phyloP scores from a whole-genome alignment of 35 echinoderm and acorn worm species.

The Lytechinus variegatus region DNA sequence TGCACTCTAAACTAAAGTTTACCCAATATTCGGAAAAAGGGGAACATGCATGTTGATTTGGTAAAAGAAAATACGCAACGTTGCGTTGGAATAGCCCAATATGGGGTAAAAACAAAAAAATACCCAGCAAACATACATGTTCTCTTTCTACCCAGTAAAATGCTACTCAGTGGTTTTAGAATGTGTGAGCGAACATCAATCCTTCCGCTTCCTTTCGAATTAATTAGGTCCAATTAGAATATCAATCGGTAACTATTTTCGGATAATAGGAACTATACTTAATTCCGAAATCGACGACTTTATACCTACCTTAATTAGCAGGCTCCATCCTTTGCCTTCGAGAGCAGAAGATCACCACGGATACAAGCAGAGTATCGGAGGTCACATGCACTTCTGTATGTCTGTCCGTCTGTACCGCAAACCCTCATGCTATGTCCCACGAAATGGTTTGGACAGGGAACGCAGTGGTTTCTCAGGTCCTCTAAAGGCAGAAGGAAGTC shows the following conservation, averaged over 20 bases:
- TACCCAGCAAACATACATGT: no score
- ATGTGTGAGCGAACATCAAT: not conserved
- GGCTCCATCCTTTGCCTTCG: slow-evolving; percentile 3
- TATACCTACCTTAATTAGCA: slow-evolving; percentile 19
- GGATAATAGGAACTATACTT: no score
- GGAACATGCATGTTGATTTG: no score
- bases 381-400: slow-evolving; percentile 22
- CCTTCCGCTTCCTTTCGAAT: not conserved
- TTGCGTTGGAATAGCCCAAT: no score
- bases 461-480: not conserved
- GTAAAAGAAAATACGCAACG: no score
- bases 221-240: not conserved
- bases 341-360: not conserved
- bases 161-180: no score
- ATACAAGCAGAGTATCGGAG: slow-evolving; percentile 29
- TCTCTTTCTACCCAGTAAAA: no score
- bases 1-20: no score
- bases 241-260: no score
- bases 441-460: not conserved
- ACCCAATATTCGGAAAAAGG: no score
- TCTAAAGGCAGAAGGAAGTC: not conserved
- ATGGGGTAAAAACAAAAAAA: no score
- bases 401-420: slow-evolving; percentile 32
- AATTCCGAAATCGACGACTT: no score
- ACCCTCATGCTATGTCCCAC: not conserved